Conservation (phyloP, 2,888 invertebrate genomes). For the Leucoma salicis region DNA sequence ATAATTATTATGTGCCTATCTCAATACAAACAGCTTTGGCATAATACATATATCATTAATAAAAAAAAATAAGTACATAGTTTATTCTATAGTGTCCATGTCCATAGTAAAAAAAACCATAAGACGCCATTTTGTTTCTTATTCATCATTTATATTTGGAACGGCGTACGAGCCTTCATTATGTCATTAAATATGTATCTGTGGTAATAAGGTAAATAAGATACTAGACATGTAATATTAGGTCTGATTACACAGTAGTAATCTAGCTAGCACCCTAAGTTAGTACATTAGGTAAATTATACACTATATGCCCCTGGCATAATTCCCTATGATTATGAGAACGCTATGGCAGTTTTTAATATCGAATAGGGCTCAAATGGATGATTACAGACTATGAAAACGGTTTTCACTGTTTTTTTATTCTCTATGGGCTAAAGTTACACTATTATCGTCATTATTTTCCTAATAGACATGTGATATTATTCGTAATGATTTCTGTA, state of each 20-base stretch:
- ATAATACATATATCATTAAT: background rate
- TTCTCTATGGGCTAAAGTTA: background rate
- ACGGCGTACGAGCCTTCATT: conserved; percentile 3
- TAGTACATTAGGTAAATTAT: conserved; percentile 13
- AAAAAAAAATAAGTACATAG: background rate
- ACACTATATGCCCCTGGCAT: background rate
- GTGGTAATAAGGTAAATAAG: background rate
- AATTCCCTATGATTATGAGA: conserved; percentile 15
- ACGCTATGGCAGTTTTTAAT: conserved; percentile 1
- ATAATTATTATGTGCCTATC: background rate
- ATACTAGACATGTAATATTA: no score
- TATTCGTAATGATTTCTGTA: no score
- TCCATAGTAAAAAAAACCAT: no score
- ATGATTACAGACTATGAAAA: conserved; percentile 1
- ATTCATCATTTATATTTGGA: background rate
- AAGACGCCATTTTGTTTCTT: background rate
- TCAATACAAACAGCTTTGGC: background rate
- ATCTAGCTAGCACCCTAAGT: conserved; percentile 16
- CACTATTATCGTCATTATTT: no score
- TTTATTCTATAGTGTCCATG: no score
- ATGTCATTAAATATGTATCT: conserved; percentile 19
- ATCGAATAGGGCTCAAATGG: conserved; percentile 10
- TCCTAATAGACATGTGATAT: no score
- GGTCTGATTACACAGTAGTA: conserved; percentile 11
- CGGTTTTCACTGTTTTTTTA: background rate